Conservation (phyloP, 2,113 vertebrate genomes). For the Antechinus stuartii region DNA sequence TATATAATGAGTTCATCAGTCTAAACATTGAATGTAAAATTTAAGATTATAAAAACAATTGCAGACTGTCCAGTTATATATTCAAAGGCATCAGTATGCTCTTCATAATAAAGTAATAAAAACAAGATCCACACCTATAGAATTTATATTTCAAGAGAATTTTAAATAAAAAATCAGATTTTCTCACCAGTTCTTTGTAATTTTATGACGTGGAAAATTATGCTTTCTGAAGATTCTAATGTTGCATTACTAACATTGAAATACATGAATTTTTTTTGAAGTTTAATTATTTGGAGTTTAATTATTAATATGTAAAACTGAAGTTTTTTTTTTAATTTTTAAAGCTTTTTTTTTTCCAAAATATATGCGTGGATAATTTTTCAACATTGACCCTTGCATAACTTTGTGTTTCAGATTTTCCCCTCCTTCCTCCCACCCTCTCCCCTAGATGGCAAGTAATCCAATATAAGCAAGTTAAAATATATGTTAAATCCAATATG, state of each 20-base stretch:
- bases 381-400: no score
- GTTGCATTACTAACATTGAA: constrained; percentile 17
- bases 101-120: constrained; percentile 38
- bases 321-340: neutral
- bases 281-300: neutral
- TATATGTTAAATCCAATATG: no score
- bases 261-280: neutral
- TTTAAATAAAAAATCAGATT: constrained; percentile 31
- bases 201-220: neutral
- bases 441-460: no score
- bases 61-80: constrained; percentile 33
- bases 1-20: neutral
- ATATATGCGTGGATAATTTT: no score
- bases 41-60: constrained; percentile 44
- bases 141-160: constrained; percentile 43
- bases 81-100: constrained; percentile 21
- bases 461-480: no score
- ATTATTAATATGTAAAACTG: neutral
- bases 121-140: constrained; percentile 33
- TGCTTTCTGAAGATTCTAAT: constrained; percentile 26
- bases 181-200: neutral
- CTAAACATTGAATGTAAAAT: constrained; percentile 47
- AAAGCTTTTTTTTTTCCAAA: no score
- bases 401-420: no score
- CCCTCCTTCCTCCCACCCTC: no score